Percentiles rank a stretch among this genome's conserved stretches.
phyloP scores from a whole-genome alignment of 1,140 invertebrate species.

The Eueides isabella region DNA sequence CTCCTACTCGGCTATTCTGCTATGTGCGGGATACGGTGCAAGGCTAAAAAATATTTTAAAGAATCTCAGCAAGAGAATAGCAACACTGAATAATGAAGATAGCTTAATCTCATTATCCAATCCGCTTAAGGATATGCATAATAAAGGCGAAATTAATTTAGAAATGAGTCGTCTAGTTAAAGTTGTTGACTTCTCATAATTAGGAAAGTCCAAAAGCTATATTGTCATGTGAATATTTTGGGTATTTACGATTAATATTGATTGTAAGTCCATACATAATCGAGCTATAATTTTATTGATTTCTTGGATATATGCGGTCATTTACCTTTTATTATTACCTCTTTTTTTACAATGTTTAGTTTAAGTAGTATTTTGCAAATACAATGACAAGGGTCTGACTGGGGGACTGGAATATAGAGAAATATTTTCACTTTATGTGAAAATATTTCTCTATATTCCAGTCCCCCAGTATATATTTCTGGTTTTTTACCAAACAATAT shows the following conservation, averaged over 20 bases:
- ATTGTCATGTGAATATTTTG: neutral
- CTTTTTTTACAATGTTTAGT: neutral
- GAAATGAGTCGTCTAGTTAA: neutral
- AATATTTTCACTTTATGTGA: too few relatives aligned
- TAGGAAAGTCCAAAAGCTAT: neutral
- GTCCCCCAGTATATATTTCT: too few relatives aligned
- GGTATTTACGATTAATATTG: neutral
- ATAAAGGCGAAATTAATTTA: neutral
- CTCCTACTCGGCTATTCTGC: too few relatives aligned
- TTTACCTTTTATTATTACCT: neutral
- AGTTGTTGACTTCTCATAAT: slow-evolving; percentile 12
- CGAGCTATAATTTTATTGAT: neutral
- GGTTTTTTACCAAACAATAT: neutral
- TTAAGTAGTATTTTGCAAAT: too few relatives aligned
- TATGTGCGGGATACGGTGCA: too few relatives aligned
- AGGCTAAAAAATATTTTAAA: too few relatives aligned
- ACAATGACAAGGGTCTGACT: too few relatives aligned
- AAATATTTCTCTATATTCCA: too few relatives aligned
- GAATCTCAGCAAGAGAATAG: neutral
- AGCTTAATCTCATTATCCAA: neutral
- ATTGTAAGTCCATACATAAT: neutral
- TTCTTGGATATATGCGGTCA: neutral
- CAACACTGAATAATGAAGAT: neutral
- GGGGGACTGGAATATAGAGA: too few relatives aligned
- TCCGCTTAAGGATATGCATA: neutral